Evolutionary conservation across 2,797 vertebrate species (phyloP).

Genomic region (Gymnocypris eckloni): DNA sequence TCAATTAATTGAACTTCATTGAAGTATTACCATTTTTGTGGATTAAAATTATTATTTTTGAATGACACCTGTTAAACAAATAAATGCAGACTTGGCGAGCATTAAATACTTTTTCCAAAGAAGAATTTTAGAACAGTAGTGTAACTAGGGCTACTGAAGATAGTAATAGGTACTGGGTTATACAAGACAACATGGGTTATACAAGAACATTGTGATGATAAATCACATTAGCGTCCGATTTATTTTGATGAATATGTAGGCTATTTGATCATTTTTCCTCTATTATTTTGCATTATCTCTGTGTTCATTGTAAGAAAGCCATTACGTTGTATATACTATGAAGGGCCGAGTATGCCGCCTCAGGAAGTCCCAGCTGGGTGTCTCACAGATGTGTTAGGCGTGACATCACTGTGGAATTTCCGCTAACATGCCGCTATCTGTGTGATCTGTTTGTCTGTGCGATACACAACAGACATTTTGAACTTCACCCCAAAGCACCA

Average conservation of each 20-base stretch:
- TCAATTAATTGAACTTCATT: too few species aligned
- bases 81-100: background rate
- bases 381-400: constrained; percentile 33
- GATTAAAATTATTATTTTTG: too few species aligned
- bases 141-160: background rate
- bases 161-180: background rate
- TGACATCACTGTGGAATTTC: constrained; percentile 59
- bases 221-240: background rate
- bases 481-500: constrained; percentile 49
- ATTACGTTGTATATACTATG: constrained; percentile 48
- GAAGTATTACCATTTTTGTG: too few species aligned
- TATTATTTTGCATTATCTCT: background rate
- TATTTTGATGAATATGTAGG: background rate
- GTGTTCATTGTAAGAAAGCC: background rate
- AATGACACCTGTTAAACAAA: too few species aligned
- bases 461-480: constrained; percentile 12
- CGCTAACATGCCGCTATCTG: constrained; percentile 35
- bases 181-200: background rate
- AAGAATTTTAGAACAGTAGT: background rate
- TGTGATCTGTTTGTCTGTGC: constrained; percentile 51
- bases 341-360: background rate
- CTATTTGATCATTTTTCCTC: background rate
- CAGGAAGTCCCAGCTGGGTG: constrained; percentile 61
- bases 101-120: background rate
- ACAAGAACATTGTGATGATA: background rate